phyloP scores from a whole-genome alignment of 2,888 invertebrate species.

The Acrobasis suavella region DNA sequence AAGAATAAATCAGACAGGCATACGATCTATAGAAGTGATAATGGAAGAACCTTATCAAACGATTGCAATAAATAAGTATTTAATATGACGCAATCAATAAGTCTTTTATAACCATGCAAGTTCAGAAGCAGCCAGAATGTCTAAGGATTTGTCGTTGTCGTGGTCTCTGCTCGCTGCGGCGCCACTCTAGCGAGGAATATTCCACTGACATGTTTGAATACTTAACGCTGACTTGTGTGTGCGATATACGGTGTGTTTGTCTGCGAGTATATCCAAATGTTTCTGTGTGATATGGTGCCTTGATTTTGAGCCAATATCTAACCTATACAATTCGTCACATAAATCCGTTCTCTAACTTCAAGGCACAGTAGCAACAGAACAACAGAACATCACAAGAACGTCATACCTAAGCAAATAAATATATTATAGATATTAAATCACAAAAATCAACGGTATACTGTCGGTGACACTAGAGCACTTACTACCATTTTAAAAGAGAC shows the following conservation, averaged over 20 bases:
- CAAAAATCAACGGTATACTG: not conserved
- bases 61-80: constrained; percentile 1
- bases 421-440: not conserved
- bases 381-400: not conserved
- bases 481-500: not conserved
- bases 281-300: constrained; percentile 34
- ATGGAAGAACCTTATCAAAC: constrained; percentile 22
- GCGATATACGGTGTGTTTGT: constrained; percentile 37
- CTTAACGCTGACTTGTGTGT: constrained; percentile 44
- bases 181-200: constrained; percentile 56
- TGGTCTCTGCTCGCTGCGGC: constrained; percentile 25
- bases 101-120: constrained; percentile 21
- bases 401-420: not conserved
- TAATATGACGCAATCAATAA: constrained; percentile 17
- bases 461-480: too few species aligned
- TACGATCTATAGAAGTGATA: constrained; percentile 22
- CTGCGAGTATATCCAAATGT: constrained; percentile 40
- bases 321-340: not conserved
- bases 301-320: constrained; percentile 3
- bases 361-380: not conserved
- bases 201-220: constrained; percentile 66
- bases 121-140: constrained; percentile 46
- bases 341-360: not conserved
- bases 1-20: constrained; percentile 22
- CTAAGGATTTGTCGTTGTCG: not conserved